Percentiles rank a stretch among this genome's conserved stretches.
These are phyloP conservation scores for Zophobas morio DNA, from an alignment of 1,140 invertebrate genomes.

Conservation along the genomic window DNA sequence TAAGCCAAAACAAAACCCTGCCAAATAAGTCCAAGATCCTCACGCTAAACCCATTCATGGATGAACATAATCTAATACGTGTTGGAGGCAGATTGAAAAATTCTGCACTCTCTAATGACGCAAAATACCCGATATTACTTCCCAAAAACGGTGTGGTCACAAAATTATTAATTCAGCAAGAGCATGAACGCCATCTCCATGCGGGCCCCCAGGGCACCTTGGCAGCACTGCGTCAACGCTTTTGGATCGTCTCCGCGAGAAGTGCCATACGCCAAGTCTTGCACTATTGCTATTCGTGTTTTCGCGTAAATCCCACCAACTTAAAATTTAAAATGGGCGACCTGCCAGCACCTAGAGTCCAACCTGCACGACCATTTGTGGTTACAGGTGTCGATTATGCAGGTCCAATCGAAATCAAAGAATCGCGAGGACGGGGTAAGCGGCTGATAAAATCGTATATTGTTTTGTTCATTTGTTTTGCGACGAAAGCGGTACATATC, in stretches of 20 bases:
- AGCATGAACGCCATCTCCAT: neutral
- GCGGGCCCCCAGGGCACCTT: too few relatives aligned
- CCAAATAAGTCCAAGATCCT: too few relatives aligned
- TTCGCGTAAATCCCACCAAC: neutral
- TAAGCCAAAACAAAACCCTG: too few relatives aligned
- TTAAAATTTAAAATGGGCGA: slow-evolving; percentile 43
- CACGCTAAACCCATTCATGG: too few relatives aligned
- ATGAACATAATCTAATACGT: too few relatives aligned
- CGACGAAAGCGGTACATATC: slow-evolving; percentile 62
- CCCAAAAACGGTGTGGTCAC: too few relatives aligned
- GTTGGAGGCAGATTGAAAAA: too few relatives aligned
- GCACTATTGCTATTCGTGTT: neutral
- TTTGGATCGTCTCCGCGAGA: neutral
- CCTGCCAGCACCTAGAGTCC: slow-evolving; percentile 45
- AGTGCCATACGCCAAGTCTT: neutral
- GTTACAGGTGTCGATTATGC: slow-evolving; percentile 58
- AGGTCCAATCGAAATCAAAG: slow-evolving; percentile 54
- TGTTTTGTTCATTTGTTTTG: slow-evolving; percentile 63
- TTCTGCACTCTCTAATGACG: too few relatives aligned
- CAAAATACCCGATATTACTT: neutral
- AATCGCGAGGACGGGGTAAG: slow-evolving; percentile 42
- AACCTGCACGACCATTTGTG: slow-evolving; percentile 53
- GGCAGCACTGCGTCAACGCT: too few relatives aligned
- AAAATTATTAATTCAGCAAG: neutral
- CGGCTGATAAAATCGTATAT: slow-evolving; percentile 60